Evolutionary conservation across 1,140 invertebrate genomes (phyloP), one percentile per base, ranked within the genome.

Genomic region (Trichonephila clavata): DNA sequence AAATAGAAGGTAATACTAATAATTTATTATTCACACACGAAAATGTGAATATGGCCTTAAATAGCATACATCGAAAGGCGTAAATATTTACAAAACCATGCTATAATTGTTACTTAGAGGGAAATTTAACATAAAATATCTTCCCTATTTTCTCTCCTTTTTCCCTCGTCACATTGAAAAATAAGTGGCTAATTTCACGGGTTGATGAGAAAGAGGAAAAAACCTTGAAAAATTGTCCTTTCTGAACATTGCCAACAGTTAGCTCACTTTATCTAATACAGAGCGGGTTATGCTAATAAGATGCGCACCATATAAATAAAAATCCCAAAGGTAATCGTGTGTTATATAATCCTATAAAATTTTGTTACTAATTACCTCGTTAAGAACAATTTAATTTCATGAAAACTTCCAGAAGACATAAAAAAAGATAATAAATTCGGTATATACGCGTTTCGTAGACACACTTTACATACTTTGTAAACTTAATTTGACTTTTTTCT

Each of bases 271-370:
- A 63, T 63, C 61, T 63, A 77, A 77, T 77, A 20, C 27, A 39
- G 71, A 77, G 71, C 71, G 71, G 27, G 27, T 77, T 77, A 77
- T 77, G 71, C 18, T 77, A 77, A 77, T 39, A 27, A 77, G 71
- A 18, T 77, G 39, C 71, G 71, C 71, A 77, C 13, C 32, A 77
- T 32, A 77, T 77, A 32, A 32, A 77, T 77, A 16, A 27, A 7
- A 77, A 18, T 39, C 32, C 32, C 13, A 39, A 14, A 27, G 32
- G 50, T 50, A 50, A 50, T 50, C 2, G 50, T 18, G 18, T 18
- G 4, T 77, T 77, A 39, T 77, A 77, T 77, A 39, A 77, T 16
- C 27, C 16, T 39, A 32, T 39, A 77, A 77, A 77, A 39, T 3
- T 39, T 3, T 32, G 27, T 16, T 7, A 39, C 14, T 27, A 39